Conservation (phyloP, 1,140 invertebrate species). For the Vollenhovia emeryi region DNA sequence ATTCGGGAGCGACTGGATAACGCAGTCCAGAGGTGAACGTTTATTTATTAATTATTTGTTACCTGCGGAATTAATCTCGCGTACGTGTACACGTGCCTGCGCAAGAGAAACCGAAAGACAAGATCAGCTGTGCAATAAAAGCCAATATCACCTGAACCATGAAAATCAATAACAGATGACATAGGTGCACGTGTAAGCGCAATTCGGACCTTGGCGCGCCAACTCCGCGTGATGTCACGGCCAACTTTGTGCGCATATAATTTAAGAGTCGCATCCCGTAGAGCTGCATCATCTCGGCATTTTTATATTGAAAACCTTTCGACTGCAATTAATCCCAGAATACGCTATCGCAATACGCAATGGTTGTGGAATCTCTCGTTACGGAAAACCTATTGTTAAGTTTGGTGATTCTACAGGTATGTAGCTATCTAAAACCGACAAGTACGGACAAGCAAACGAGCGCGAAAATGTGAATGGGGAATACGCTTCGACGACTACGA, state of each 20-base stretch:
- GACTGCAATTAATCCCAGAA: background rate
- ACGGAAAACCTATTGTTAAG: background rate
- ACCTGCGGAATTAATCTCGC: background rate
- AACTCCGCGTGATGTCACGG: background rate
- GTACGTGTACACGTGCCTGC: no score
- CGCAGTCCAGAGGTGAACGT: background rate
- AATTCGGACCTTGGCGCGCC: background rate
- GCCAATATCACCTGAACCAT: background rate
- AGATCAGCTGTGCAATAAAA: background rate
- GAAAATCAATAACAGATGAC: slow-evolving; percentile 12
- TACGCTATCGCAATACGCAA: background rate
- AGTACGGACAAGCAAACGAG: background rate
- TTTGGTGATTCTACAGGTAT: background rate
- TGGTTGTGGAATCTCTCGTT: background rate
- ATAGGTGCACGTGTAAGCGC: background rate
- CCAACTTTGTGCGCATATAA: background rate
- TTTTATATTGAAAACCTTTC: background rate
- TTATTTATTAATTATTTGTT: background rate
- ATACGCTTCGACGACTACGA: background rate
- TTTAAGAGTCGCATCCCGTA: background rate
- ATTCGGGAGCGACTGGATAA: background rate
- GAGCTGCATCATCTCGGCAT: background rate
- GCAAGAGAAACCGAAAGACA: background rate
- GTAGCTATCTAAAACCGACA: background rate
- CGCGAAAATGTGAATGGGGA: background rate